Percentiles rank a stretch among this genome's conserved stretches.
Conservation (phyloP, 64 coral and sea anemone species). For the Montipora foliosa region DNA sequence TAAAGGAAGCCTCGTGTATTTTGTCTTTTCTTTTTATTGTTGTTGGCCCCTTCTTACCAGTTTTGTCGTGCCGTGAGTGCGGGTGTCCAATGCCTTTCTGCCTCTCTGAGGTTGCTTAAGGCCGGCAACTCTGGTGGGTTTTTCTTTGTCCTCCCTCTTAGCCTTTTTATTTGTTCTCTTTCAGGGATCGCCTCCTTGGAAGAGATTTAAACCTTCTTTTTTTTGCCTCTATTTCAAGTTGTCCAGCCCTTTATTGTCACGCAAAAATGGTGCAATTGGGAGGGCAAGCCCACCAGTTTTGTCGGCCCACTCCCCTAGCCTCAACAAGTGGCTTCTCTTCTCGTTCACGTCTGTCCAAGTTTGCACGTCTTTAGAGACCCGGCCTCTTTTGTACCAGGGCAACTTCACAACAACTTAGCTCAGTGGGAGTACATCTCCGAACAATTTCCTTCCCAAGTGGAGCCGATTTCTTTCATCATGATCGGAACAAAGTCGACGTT, state of each 20-base stretch:
- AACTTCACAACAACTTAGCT: slow-evolving; percentile 35
- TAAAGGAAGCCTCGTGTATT: background rate
- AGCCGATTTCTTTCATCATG: slow-evolving; percentile 16
- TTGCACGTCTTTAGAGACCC: slow-evolving; percentile 34
- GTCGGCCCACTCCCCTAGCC: slow-evolving; percentile 31
- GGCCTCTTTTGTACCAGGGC: slow-evolving; percentile 9
- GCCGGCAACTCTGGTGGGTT: no score
- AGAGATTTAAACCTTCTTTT: background rate
- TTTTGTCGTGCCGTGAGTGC: background rate
- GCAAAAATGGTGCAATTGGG: slow-evolving; percentile 49
- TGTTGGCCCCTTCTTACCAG: background rate
- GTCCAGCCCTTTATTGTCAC: background rate
- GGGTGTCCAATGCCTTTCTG: no score
- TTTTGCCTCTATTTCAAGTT: background rate
- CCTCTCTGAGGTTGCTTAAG: no score
- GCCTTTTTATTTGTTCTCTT: background rate
- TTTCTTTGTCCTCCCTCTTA: no score
- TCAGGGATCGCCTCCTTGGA: background rate
- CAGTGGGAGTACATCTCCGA: slow-evolving; percentile 19
- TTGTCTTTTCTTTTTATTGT: background rate
- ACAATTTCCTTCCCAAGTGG: background rate
- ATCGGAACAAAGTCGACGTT: slow-evolving; percentile 36
- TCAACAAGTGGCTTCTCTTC: background rate
- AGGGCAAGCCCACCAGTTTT: slow-evolving; percentile 26
- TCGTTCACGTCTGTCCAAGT: background rate